Evolutionary conservation across 2,797 vertebrate genomes (phyloP).

Genomic region (Falco naumanni): DNA sequence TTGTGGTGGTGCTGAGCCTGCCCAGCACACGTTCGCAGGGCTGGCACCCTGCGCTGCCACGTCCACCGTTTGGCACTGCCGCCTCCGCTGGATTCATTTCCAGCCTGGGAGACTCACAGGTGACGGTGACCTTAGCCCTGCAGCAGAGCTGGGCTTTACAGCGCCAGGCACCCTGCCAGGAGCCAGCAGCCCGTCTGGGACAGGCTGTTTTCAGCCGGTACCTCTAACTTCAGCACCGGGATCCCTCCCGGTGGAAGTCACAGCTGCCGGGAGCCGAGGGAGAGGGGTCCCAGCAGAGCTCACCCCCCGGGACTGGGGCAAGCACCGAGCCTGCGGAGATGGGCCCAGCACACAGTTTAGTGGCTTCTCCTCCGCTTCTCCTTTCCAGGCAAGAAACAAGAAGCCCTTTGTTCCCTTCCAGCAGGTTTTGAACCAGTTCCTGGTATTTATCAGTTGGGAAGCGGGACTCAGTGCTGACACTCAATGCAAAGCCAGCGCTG

Average conservation of each 20-base stretch:
- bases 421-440: not conserved
- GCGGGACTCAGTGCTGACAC: not conserved
- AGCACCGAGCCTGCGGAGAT: fast-evolving
- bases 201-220: not conserved
- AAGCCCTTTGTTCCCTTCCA: not conserved
- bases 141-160: not conserved
- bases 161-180: fast-evolving
- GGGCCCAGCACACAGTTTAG: fast-evolving
- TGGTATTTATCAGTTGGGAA: too few species aligned
- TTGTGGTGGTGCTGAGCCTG: fast-evolving
- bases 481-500: not conserved
- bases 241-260: not conserved
- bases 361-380: not conserved
- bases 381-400: not conserved
- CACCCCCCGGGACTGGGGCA: not conserved
- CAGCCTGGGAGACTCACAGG: not conserved
- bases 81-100: not conserved
- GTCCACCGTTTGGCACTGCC: fast-evolving
- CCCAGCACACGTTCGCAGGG: fast-evolving
- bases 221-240: fast-evolving
- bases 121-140: not conserved
- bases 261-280: not conserved
- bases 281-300: not conserved
- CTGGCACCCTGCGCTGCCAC: not conserved
- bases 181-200: fast-evolving